Percentiles rank a stretch among this genome's conserved stretches.
Evolutionary conservation across 2,113 vertebrate genomes (phyloP).

Genomic region (Anoplopoma fimbria): DNA sequence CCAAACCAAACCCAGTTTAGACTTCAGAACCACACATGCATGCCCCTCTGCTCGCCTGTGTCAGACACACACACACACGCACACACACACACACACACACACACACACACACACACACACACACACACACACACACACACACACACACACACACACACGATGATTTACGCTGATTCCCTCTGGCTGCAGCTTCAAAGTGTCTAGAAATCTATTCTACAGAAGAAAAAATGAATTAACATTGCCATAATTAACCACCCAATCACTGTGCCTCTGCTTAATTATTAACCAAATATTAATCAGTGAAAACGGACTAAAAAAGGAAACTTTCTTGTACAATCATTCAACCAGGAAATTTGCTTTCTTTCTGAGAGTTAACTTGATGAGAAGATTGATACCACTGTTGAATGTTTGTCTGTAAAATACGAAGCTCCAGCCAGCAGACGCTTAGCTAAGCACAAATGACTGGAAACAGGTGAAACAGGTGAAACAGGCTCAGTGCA

Average conservation of each 20-base stretch:
- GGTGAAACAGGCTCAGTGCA: not conserved
- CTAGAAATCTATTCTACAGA: not conserved
- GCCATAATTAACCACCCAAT: not conserved
- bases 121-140: not conserved
- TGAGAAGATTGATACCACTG: not conserved
- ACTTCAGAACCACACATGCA: not conserved
- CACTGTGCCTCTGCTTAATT: not conserved
- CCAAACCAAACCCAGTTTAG: not conserved
- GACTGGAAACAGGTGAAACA: not conserved
- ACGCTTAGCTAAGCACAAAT: not conserved
- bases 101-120: not conserved
- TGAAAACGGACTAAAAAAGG: not conserved
- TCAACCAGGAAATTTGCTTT: not conserved
- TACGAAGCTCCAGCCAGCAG: not conserved
- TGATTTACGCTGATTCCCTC: constrained; percentile 1
- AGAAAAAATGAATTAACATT: not conserved
- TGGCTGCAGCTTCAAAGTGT: not conserved
- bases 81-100: not conserved
- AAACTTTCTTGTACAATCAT: too few species aligned
- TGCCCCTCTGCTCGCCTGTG: not conserved
- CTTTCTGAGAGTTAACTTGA: not conserved
- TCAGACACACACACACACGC: too few species aligned
- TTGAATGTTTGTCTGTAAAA: not conserved
- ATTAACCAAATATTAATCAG: not conserved
- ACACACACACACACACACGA: not conserved